These are phyloP conservation scores for Drosophila carrolli DNA, from an alignment of 1,140 invertebrate genomes.

Conservation along the genomic window DNA sequence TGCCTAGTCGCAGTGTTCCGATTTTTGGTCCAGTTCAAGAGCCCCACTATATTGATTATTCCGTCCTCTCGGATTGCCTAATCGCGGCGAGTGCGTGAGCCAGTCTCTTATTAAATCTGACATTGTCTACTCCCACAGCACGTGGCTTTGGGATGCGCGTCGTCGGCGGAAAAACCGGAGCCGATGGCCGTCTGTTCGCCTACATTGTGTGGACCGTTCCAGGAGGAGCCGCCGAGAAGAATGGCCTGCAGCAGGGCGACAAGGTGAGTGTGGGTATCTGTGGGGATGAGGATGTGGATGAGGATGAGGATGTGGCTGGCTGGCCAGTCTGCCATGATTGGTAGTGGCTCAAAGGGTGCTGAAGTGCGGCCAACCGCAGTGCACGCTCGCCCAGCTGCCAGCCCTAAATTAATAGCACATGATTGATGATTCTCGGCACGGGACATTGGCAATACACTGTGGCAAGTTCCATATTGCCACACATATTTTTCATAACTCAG, in stretches of 20 bases:
- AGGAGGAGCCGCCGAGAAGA: conserved; percentile 95
- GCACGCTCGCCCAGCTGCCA: conserved; percentile 20
- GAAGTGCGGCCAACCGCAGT: conserved; percentile 34
- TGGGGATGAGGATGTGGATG: no score
- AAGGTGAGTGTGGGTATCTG: conserved; percentile 87
- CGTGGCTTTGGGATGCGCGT: conserved; percentile 97
- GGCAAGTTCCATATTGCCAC: no score
- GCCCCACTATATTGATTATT: conserved; percentile 70
- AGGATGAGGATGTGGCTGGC: background rate
- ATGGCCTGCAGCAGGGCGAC: conserved; percentile 93
- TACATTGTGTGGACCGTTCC: conserved; percentile 96
- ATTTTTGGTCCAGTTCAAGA: conserved; percentile 34
- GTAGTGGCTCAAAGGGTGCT: conserved; percentile 26
- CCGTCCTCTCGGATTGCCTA: conserved; percentile 35
- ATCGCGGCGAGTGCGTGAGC: conserved; percentile 40
- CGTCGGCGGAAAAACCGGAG: conserved; percentile 93
- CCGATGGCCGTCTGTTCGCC: conserved; percentile 93
- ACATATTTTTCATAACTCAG: no score
- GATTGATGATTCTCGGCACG: conserved; percentile 27
- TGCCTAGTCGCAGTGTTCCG: conserved; percentile 53
- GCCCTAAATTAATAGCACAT: conserved; percentile 30
- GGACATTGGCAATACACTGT: background rate
- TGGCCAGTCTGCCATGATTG: conserved; percentile 14
- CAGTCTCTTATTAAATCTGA: conserved; percentile 60
- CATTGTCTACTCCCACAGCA: conserved; percentile 86